phyloP scores from a whole-genome alignment of 1,140 invertebrate species.

The Drosophila serrata region DNA sequence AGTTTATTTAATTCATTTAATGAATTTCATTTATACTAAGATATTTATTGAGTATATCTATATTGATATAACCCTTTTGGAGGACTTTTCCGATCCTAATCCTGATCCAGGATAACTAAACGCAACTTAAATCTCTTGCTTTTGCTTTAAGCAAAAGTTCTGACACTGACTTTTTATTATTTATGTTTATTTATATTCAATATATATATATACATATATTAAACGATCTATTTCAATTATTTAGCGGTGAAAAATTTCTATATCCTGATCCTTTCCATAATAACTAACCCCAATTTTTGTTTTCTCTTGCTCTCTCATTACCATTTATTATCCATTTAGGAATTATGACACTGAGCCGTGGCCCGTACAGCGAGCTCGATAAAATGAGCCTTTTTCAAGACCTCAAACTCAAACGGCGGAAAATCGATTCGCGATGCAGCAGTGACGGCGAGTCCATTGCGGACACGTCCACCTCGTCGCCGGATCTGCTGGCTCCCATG shows the following conservation, averaged over 20 bases:
- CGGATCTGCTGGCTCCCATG: constrained; percentile 91
- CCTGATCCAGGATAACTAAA: no score
- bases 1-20: no score
- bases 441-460: constrained; percentile 97
- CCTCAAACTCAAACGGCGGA: constrained; percentile 98
- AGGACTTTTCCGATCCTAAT: no score
- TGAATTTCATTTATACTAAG: no score
- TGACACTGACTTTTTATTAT: no score
- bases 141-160: no score
- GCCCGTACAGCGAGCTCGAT: constrained; percentile 96
- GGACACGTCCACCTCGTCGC: constrained; percentile 95
- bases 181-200: not conserved
- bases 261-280: not conserved
- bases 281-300: constrained; percentile 1
- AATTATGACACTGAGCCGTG: constrained; percentile 98
- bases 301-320: not conserved
- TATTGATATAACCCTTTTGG: no score
- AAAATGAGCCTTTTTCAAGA: constrained; percentile 99
- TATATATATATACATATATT: not conserved
- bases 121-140: no score
- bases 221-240: no score
- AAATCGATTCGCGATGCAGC: constrained; percentile 97
- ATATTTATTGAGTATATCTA: no score
- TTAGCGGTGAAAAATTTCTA: not conserved
- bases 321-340: constrained; percentile 87